Evolutionary conservation across 2,113 vertebrate genomes (phyloP).

Genomic region (Rhinoderma darwinii): DNA sequence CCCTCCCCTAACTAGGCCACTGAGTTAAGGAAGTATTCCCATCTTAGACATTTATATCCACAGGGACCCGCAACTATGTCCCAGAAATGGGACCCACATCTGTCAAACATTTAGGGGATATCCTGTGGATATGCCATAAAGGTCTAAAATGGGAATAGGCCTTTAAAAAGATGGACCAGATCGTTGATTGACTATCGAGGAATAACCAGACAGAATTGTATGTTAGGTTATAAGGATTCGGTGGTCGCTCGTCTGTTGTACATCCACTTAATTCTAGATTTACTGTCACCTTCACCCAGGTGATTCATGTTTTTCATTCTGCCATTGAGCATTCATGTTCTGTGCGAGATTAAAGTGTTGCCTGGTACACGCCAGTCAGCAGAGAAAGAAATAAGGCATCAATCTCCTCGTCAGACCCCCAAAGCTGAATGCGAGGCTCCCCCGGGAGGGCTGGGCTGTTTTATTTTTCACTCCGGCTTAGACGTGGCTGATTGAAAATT

Average conservation of each 20-base stretch:
- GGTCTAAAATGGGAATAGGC: too few relatives aligned
- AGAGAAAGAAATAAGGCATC: slow-evolving; percentile 53
- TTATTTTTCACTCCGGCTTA: slow-evolving; percentile 51
- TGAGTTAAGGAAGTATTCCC: too few relatives aligned
- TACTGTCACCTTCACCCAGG: slow-evolving; percentile 24
- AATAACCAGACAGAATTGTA: not conserved
- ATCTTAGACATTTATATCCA: too few relatives aligned
- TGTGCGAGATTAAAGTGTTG: slow-evolving; percentile 30
- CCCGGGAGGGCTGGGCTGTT: slow-evolving; percentile 38
- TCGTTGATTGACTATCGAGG: not conserved
- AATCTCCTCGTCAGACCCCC: slow-evolving; percentile 52
- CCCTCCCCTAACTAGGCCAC: too few relatives aligned
- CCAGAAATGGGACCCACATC: too few relatives aligned
- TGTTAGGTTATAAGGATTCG: not conserved
- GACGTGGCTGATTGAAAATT: slow-evolving; percentile 56
- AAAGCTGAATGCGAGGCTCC: slow-evolving; percentile 26
- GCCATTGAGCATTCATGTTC: slow-evolving; percentile 6
- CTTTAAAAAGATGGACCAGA: too few relatives aligned
- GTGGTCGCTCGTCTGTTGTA: not conserved
- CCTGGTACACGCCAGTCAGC: slow-evolving; percentile 41
- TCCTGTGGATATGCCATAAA: too few relatives aligned
- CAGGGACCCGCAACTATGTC: too few relatives aligned
- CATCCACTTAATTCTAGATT: slow-evolving; percentile 35
- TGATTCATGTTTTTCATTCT: slow-evolving; percentile 51
- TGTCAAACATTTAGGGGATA: too few relatives aligned